Conservation (phyloP, 2,888 invertebrate species). For the Zaprionus bogoriensis region DNA sequence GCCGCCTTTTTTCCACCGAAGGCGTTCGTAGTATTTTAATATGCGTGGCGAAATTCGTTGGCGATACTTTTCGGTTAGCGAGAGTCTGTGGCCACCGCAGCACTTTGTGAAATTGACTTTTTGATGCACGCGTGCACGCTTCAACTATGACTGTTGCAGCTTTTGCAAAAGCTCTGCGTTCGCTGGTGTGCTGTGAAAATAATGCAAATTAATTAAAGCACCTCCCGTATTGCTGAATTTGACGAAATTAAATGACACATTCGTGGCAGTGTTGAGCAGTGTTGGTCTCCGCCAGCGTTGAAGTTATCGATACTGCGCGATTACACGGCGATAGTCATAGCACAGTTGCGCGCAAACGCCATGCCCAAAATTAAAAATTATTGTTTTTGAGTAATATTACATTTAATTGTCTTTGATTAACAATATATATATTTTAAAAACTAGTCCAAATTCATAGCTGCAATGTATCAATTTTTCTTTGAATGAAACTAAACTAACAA, state of each 20-base stretch:
- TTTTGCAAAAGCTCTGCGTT: slow-evolving; percentile 61
- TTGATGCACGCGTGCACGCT: slow-evolving; percentile 31
- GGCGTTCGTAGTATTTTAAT: slow-evolving; percentile 10
- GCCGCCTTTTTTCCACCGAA: slow-evolving; percentile 36
- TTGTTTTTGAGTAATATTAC: not conserved
- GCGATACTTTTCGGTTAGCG: not conserved
- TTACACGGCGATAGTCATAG: not conserved
- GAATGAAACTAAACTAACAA: not conserved
- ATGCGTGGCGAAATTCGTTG: slow-evolving; percentile 57
- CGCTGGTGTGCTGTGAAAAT: slow-evolving; percentile 51
- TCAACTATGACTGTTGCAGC: slow-evolving; percentile 49
- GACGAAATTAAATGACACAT: slow-evolving; percentile 69
- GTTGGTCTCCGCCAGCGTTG: not conserved
- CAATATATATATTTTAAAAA: too few relatives aligned
- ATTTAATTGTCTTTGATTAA: too few relatives aligned
- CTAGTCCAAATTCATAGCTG: too few relatives aligned
- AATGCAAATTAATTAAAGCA: slow-evolving; percentile 76
- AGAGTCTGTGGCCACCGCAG: not conserved
- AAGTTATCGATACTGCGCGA: slow-evolving; percentile 13
- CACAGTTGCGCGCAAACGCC: not conserved
- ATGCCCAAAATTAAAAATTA: not conserved
- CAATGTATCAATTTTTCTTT: too few relatives aligned
- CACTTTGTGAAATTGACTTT: not conserved
- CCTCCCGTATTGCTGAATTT: slow-evolving; percentile 53
- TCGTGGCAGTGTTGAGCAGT: slow-evolving; percentile 15